Conservation (phyloP, 2,113 vertebrate species). For the Tetrax tetrax region DNA sequence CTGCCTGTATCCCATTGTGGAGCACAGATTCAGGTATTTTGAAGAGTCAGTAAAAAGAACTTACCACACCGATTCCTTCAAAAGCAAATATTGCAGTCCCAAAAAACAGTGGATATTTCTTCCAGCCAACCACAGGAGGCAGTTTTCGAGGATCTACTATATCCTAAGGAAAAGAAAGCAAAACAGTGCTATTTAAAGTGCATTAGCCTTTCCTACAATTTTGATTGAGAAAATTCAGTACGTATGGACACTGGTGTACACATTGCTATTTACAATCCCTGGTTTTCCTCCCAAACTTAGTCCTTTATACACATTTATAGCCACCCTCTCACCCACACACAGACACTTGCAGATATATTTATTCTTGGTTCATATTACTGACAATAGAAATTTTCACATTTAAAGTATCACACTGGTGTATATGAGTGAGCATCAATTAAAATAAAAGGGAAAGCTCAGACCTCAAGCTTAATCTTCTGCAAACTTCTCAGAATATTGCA, state of each 20-base stretch:
- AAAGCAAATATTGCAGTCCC: slow-evolving; percentile 89
- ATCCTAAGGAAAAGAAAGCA: slow-evolving; percentile 67
- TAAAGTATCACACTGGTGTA: neutral
- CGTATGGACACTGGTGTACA: neutral
- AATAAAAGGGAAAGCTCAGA: neutral
- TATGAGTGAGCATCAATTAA: neutral
- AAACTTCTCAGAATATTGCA: neutral
- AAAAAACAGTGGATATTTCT: slow-evolving; percentile 86
- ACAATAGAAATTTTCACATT: neutral
- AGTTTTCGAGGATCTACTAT: slow-evolving; percentile 76
- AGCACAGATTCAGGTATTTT: neutral
- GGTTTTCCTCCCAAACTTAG: neutral
- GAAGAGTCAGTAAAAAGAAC: slow-evolving; percentile 21
- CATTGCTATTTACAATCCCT: neutral
- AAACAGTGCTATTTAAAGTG: neutral
- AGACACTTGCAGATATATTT: neutral
- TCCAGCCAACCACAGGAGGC: slow-evolving; percentile 78
- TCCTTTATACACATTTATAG: neutral
- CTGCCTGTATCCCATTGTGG: neutral
- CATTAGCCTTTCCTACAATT: neutral
- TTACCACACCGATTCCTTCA: slow-evolving; percentile 90
- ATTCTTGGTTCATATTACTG: neutral
- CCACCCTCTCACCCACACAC: neutral
- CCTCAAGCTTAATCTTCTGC: neutral
- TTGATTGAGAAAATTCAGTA: neutral